Conservation (phyloP, 2,888 invertebrate genomes). For the Celastrina argiolus region DNA sequence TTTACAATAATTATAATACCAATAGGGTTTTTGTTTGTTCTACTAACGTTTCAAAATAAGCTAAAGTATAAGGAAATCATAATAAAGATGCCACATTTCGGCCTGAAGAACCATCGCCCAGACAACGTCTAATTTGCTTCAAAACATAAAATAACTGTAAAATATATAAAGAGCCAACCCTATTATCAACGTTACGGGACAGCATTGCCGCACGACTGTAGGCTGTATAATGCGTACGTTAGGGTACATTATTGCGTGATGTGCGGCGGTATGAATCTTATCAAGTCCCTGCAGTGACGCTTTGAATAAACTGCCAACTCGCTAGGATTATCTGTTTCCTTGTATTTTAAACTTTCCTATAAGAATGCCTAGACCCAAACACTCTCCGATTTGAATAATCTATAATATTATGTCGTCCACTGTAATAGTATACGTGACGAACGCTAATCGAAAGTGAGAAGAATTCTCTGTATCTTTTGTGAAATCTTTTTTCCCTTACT, state of each 20-base stretch:
- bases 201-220: slow-evolving; percentile 1
- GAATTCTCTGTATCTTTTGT: neutral
- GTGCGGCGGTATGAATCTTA: slow-evolving; percentile 18
- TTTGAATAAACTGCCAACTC: slow-evolving; percentile 25
- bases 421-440: neutral
- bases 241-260: neutral
- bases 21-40: neutral
- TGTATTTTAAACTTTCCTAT: slow-evolving; percentile 8
- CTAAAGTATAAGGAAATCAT: neutral
- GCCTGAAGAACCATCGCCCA: neutral
- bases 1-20: too few species aligned
- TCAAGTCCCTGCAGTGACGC: slow-evolving; percentile 24
- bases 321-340: slow-evolving; percentile 22
- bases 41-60: neutral
- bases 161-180: slow-evolving; percentile 15
- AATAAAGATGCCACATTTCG: neutral
- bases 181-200: neutral
- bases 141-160: slow-evolving; percentile 12
- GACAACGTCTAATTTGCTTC: neutral
- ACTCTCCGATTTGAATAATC: neutral
- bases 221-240: neutral
- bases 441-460: neutral
- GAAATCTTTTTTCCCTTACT: neutral
- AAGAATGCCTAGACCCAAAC: neutral
- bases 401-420: neutral